Base-by-base conservation (phyloP, 1,140 invertebrate genomes). In the Bombus waltoni region DNA sequence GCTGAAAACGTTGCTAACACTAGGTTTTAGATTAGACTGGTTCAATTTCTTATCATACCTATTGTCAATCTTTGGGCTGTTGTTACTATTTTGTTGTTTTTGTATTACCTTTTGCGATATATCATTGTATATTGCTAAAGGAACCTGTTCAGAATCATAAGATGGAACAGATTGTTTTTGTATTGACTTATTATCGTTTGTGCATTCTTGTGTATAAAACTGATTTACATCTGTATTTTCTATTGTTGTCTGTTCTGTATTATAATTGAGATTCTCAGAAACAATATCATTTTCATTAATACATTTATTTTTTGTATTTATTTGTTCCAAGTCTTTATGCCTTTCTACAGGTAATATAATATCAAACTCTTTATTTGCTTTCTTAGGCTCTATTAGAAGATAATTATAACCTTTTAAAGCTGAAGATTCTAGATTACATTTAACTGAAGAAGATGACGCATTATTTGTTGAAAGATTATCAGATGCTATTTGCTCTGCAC, bases 1-100 rank as follows among this genome's bases (percentile, higher is more conserved):
- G 87, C 95, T 96, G 88, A 97, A 97, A 42, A 97, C 96, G 92
- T 97, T 96, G 71, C 95, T 96, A 35, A 96, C 96, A 47, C 95
- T 96, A 84, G 96, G 96, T 79, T 96, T 96, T 3, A 92, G 89
- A 82, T 93, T 94, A 18, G 93, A 88, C 53, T 95, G 94, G 74
- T 94, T 95, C 40, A 94, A 83, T 77, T 94, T 95, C 44, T 94
- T 94, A 57, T 94, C 94, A 28, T 94, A 95, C 86, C 92, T 94
- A 66, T 94, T 94, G 25, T 92, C 91, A 38, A 92, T 85, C 70
- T 93, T 92, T n/a, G 86, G 75, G 65, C 84, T 85, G n/a, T 18
- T 88, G 71, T 76, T 92, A 73, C 93, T 93, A 73, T 93, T 94
- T n/a, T 91, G 89, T 53, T 90, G 90, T 76, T 95, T 95, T 62